Evolutionary conservation across 2,797 vertebrate species (phyloP).

Genomic region (Halcyon leucocephala): DNA sequence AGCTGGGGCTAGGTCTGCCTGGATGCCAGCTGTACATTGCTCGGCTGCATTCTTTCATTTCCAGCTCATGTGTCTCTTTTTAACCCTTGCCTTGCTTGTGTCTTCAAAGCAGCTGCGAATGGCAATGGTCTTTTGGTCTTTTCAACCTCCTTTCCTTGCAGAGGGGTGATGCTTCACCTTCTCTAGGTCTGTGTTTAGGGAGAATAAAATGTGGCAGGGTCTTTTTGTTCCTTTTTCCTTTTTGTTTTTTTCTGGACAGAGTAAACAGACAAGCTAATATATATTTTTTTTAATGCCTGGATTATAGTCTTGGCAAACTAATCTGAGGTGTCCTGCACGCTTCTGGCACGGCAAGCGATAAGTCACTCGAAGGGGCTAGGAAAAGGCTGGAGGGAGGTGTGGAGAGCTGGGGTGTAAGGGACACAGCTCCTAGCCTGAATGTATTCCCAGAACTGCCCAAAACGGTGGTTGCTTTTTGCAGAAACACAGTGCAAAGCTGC

Average conservation of each 20-base stretch:
- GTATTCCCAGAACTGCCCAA: rapidly evolving
- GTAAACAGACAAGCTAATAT: background rate
- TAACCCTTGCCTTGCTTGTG: background rate
- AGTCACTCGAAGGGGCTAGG: background rate
- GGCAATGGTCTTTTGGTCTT: background rate
- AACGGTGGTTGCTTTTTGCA: background rate
- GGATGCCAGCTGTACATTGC: conserved; percentile 10
- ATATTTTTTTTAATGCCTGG: background rate
- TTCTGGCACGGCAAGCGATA: background rate
- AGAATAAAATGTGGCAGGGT: background rate
- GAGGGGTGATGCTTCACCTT: background rate
- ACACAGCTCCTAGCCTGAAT: background rate
- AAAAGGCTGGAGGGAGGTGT: background rate
- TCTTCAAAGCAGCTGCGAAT: rapidly evolving
- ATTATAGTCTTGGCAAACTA: too few species aligned
- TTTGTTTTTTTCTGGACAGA: too few species aligned
- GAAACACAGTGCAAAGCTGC: background rate
- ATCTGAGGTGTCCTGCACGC: background rate
- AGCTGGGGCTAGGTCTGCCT: background rate
- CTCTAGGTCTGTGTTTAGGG: background rate
- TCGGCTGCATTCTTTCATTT: conserved; percentile 43
- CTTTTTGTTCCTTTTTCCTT: rapidly evolving
- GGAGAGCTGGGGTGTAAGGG: background rate
- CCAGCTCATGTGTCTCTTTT: background rate
- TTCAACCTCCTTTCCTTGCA: background rate